Evolutionary conservation across 2,113 vertebrate species (phyloP).

Genomic region (Oriolus oriolus): DNA sequence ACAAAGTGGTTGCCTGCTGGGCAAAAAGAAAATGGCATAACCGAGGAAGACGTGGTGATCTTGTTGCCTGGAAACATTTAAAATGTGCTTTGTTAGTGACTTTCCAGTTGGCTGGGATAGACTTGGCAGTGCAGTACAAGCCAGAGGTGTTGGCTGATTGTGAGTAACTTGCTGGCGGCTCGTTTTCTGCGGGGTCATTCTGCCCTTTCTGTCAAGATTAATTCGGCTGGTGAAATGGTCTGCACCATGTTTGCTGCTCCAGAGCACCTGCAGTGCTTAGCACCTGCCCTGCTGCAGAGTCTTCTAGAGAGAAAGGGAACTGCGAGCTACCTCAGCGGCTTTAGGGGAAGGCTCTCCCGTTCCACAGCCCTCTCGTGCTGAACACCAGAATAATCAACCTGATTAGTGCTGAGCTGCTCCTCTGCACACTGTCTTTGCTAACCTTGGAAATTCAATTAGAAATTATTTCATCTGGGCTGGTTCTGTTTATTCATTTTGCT

Average conservation of each 20-base stretch:
- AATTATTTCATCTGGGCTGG: not conserved
- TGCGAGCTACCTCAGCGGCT: rapidly evolving
- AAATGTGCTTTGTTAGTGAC: not conserved
- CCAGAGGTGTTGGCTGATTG: not conserved
- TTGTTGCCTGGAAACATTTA: constrained; percentile 28
- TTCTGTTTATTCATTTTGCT: not conserved
- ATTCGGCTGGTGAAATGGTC: not conserved
- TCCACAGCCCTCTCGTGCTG: not conserved
- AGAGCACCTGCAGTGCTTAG: not conserved
- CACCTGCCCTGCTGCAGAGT: not conserved
- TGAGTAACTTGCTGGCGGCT: rapidly evolving
- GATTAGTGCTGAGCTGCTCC: not conserved
- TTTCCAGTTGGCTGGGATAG: not conserved
- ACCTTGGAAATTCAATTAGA: not conserved
- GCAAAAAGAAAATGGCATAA: not conserved
- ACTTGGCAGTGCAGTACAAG: not conserved
- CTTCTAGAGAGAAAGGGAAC: not conserved
- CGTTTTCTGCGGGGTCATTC: rapidly evolving
- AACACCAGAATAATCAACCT: not conserved
- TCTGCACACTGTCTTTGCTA: not conserved
- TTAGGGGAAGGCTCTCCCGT: not conserved
- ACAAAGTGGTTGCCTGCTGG: not conserved
- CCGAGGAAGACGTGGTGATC: not conserved
- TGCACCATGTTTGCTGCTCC: not conserved
- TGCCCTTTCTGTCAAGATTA: not conserved